These are phyloP conservation scores for Lophius americanus DNA, from an alignment of 2,797 vertebrate genomes.

Conservation along the genomic window DNA sequence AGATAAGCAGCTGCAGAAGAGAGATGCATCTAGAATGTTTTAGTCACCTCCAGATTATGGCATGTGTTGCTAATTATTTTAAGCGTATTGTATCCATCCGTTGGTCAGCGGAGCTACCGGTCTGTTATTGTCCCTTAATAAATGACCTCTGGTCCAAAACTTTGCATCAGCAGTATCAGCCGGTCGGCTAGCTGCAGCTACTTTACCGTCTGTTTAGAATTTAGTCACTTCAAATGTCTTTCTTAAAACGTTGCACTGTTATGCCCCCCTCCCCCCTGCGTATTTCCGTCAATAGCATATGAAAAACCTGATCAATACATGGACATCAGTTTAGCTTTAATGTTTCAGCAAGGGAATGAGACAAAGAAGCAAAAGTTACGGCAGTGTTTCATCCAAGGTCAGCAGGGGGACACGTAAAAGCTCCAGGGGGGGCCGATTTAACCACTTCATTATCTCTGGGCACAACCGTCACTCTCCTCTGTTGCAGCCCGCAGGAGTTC, in stretches of 20 bases:
- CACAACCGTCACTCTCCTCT: conserved; percentile 23
- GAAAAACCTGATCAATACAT: not conserved
- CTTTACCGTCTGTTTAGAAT: conserved; percentile 9
- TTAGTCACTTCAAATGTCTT: conserved; percentile 1
- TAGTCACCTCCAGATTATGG: not conserved
- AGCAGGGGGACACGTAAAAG: not conserved
- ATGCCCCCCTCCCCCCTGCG: conserved; percentile 3
- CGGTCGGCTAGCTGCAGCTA: not conserved
- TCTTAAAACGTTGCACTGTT: conserved; percentile 3
- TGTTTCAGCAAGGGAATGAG: not conserved
- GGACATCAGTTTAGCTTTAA: not conserved
- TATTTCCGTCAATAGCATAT: conserved; percentile 13
- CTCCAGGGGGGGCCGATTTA: conserved; percentile 41
- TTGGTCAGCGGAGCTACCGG: not conserved
- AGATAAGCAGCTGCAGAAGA: too few species aligned
- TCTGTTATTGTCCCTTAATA: not conserved
- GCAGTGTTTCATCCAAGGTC: conserved; percentile 49
- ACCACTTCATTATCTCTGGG: conserved; percentile 44
- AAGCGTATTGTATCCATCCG: not conserved
- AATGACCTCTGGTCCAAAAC: too few species aligned
- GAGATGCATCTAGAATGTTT: not conserved
- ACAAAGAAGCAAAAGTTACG: conserved; percentile 11
- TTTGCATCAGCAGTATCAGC: not conserved
- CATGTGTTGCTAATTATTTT: not conserved
- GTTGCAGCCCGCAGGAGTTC: conserved; percentile 41